These are phyloP conservation scores for Hemitrygon akajei DNA, from an alignment of 2,797 vertebrate genomes.

Conservation along the genomic window DNA sequence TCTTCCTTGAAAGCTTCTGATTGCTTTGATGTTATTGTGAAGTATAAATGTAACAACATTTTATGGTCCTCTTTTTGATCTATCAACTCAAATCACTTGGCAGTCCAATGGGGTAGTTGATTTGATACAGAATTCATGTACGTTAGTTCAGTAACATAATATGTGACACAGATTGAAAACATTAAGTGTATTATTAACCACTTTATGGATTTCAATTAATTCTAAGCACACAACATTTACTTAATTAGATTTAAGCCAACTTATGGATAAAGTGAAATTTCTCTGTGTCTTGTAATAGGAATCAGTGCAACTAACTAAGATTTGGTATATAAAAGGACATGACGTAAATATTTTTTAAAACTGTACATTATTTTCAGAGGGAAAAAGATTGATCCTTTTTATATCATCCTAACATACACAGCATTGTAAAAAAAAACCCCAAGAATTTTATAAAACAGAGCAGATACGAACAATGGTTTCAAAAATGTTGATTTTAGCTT, in stretches of 20 bases:
- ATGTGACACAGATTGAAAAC: neutral
- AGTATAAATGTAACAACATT: neutral
- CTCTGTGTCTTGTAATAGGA: neutral
- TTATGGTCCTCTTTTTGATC: neutral
- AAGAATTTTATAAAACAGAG: neutral
- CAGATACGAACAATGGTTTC: neutral
- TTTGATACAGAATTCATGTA: neutral
- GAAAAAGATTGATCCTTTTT: neutral
- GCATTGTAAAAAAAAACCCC: neutral
- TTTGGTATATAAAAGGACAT: neutral
- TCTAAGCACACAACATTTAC: neutral
- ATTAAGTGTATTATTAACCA: slow-evolving; percentile 7
- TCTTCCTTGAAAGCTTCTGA: no score
- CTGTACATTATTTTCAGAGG: neutral
- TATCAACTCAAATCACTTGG: neutral
- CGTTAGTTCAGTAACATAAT: neutral
- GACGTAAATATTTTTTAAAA: neutral
- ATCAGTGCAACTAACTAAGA: neutral
- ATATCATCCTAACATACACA: neutral
- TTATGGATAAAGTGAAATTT: neutral
- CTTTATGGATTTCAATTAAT: neutral
- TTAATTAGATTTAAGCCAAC: neutral
- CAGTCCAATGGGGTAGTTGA: neutral
- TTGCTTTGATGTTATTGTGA: neutral
- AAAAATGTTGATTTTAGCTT: neutral